phyloP scores from a whole-genome alignment of 2,888 invertebrate species.

The Cryptocephalus primarius region DNA sequence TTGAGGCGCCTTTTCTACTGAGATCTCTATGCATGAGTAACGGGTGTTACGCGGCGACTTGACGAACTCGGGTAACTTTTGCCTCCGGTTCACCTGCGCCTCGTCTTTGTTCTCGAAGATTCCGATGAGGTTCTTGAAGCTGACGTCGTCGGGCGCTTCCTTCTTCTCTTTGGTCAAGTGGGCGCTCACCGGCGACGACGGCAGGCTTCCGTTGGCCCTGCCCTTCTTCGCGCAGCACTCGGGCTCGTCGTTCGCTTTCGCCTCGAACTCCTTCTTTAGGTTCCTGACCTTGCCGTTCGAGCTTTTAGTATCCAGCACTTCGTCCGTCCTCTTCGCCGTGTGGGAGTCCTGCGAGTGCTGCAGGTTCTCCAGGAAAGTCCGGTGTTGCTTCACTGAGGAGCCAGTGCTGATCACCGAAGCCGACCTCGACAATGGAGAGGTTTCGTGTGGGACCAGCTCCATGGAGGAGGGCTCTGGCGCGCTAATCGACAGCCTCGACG shows the following conservation, averaged over 20 bases:
- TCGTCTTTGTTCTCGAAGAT: slow-evolving; percentile 51
- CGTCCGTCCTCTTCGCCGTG: slow-evolving; percentile 30
- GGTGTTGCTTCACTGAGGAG: slow-evolving; percentile 44
- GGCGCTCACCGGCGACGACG: slow-evolving; percentile 53
- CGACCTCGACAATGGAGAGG: slow-evolving; percentile 28
- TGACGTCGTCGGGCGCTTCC: slow-evolving; percentile 40
- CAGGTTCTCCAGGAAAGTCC: slow-evolving; percentile 41
- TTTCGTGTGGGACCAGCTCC: slow-evolving; percentile 27
- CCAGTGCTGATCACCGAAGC: slow-evolving; percentile 16
- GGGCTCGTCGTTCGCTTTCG: slow-evolving; percentile 45
- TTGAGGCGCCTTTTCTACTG: slow-evolving; percentile 16
- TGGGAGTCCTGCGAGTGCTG: slow-evolving; percentile 28
- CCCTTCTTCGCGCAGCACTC: slow-evolving; percentile 25
- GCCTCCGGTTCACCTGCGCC: slow-evolving; percentile 22
- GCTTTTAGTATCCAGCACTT: slow-evolving; percentile 24
- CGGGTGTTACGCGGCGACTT: slow-evolving; percentile 18
- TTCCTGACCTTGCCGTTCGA: slow-evolving; percentile 67
- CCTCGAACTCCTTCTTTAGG: slow-evolving; percentile 82
- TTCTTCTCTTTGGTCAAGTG: slow-evolving; percentile 33
- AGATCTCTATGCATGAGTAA: slow-evolving; percentile 32
- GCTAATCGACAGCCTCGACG: slow-evolving; percentile 42
- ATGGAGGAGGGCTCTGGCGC: slow-evolving; percentile 48
- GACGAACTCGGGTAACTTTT: slow-evolving; percentile 14
- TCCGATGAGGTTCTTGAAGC: slow-evolving; percentile 64
- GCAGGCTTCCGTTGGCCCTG: slow-evolving; percentile 45